A percentile compares a stretch with the other conserved stretches of the same genome.
Evolutionary conservation across 2,888 invertebrate genomes (phyloP).

Genomic region (Brenthis hecate): DNA sequence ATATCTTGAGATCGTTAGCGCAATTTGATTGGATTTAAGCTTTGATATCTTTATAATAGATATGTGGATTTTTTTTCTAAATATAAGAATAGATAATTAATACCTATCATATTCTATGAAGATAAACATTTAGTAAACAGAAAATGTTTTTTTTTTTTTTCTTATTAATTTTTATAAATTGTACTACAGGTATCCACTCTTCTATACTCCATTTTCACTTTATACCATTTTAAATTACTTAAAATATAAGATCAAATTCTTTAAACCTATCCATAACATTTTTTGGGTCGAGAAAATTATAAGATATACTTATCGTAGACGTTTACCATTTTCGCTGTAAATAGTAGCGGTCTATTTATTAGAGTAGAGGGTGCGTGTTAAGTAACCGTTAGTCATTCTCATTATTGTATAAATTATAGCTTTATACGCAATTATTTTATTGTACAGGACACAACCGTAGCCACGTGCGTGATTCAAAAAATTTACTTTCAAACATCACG

Average conservation of each 20-base stretch:
- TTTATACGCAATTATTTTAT: conserved; percentile 69
- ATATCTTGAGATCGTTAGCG: conserved; percentile 33
- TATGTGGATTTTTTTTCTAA: no score
- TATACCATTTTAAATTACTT: no score
- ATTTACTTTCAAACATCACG: conserved; percentile 46
- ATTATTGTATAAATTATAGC: conserved; percentile 76
- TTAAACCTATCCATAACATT: no score
- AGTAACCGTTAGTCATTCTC: conserved; percentile 72
- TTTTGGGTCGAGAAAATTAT: background rate
- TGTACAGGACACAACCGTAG: conserved; percentile 53
- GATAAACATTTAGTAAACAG: no score
- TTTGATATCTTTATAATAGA: background rate
- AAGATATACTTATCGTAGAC: conserved; percentile 1
- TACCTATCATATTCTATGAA: no score
- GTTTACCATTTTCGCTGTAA: conserved; percentile 15
- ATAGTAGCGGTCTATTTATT: conserved; percentile 53
- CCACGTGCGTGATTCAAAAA: conserved; percentile 65
- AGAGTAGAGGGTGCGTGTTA: conserved; percentile 73
- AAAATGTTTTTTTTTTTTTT: no score
- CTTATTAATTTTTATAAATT: no score
- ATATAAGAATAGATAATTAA: no score
- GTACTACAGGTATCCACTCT: no score
- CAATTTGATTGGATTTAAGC: conserved; percentile 12
- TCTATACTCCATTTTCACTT: no score
- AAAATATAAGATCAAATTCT: no score